A percentile compares a stretch with the other conserved stretches of the same genome.
Evolutionary conservation across 37 sponge, comb jelly and placozoan species (phyloP).

Genomic region (Hormiphora californensis): DNA sequence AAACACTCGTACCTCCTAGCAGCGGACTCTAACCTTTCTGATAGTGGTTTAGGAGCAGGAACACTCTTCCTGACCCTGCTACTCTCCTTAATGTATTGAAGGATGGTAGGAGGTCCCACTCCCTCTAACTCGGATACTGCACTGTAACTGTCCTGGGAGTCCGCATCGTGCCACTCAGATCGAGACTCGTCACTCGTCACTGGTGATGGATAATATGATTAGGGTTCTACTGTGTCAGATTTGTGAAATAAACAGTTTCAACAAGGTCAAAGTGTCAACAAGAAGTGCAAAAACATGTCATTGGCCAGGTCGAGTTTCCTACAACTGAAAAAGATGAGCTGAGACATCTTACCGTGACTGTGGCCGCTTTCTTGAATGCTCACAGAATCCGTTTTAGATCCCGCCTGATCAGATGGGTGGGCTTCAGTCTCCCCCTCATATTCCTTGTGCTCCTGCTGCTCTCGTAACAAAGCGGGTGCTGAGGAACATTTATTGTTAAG

Average conservation of each 20-base stretch:
- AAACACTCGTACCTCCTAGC: too few relatives aligned
- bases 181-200: neutral
- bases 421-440: neutral
- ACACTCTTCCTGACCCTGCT: neutral
- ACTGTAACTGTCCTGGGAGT: neutral
- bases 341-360: too few relatives aligned
- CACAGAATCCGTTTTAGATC: too few relatives aligned
- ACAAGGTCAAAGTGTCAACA: too few relatives aligned
- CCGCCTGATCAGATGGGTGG: too few relatives aligned
- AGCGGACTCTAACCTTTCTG: constrained; percentile 41
- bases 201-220: neutral
- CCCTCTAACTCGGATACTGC: constrained; percentile 22
- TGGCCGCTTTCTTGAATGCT: too few relatives aligned
- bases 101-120: constrained; percentile 39
- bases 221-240: neutral
- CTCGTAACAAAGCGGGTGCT: neutral
- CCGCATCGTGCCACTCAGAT: neutral
- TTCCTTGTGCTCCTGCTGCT: neutral
- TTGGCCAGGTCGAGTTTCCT: too few relatives aligned
- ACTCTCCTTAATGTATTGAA: constrained; percentile 36
- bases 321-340: too few relatives aligned
- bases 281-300: too few relatives aligned
- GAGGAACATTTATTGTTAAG: too few relatives aligned
- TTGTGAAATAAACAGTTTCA: neutral
- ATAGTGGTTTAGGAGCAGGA: constrained; percentile 46